phyloP scores from a whole-genome alignment of 2,797 vertebrate species.

The Nothura maculosa region DNA sequence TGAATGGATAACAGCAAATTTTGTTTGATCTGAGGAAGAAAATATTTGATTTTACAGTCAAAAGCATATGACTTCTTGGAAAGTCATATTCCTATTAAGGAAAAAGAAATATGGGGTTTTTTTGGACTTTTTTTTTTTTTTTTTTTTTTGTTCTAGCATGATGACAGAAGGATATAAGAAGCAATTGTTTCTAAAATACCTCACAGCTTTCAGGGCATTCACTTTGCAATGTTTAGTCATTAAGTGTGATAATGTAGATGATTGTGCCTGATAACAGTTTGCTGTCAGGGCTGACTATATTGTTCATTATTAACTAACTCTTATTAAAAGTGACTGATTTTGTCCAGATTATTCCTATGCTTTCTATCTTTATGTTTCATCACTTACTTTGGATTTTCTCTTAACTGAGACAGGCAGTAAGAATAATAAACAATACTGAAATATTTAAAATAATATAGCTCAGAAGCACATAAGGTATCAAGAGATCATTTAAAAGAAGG shows the following conservation, averaged over 20 bases:
- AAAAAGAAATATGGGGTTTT: neutral
- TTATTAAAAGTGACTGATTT: neutral
- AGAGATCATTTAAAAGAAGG: neutral
- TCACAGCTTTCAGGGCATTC: neutral
- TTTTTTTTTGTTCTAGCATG: neutral
- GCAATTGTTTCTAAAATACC: neutral
- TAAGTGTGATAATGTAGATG: neutral
- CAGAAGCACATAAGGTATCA: neutral
- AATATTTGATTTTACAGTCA: neutral
- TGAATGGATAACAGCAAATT: neutral
- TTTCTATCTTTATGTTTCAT: neutral
- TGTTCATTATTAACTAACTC: neutral
- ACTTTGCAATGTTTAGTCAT: neutral
- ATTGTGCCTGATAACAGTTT: neutral
- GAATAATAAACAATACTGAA: neutral
- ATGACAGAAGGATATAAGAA: neutral
- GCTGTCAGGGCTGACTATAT: neutral
- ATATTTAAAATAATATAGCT: neutral
- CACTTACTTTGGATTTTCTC: neutral
- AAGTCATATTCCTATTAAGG: neutral
- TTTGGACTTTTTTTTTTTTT: too few relatives aligned
- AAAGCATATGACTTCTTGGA: neutral
- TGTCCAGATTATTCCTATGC: neutral
- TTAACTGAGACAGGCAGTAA: neutral
- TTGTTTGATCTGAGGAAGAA: neutral